These are phyloP conservation scores for Lophotriccus pileatus DNA, from an alignment of 2,797 vertebrate species.

Conservation along the genomic window DNA sequence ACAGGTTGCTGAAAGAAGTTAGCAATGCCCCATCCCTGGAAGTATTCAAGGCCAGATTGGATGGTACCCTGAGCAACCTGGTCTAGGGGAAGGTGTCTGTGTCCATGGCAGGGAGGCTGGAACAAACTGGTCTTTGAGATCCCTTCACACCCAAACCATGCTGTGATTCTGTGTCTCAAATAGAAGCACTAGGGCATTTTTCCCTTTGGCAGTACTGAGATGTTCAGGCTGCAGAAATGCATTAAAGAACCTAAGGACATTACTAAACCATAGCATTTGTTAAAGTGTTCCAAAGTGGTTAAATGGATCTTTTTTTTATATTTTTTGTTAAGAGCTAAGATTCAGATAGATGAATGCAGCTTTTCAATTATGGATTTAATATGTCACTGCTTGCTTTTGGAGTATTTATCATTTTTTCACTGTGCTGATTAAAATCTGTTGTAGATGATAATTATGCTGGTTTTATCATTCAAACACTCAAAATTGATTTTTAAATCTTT, in stretches of 20 bases:
- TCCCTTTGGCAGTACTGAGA: neutral
- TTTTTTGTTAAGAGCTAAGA: neutral
- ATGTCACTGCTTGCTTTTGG: constrained; percentile 19
- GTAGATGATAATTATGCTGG: constrained; percentile 44
- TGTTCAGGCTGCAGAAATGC: neutral
- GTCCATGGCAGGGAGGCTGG: neutral
- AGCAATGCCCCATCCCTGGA: too few relatives aligned
- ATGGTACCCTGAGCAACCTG: neutral
- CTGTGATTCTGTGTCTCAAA: neutral
- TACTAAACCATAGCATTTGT: neutral
- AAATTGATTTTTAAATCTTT: constrained; percentile 64
- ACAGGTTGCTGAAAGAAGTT: neutral
- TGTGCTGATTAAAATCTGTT: constrained; percentile 64
- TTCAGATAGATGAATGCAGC: neutral
- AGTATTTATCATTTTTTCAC: constrained; percentile 44
- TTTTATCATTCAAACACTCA: constrained; percentile 46
- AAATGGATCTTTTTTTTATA: neutral
- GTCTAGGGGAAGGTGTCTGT: neutral
- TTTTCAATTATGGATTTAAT: neutral
- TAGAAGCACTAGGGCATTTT: neutral
- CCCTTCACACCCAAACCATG: neutral
- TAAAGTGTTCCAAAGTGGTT: neutral
- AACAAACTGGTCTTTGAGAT: neutral
- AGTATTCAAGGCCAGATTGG: neutral
- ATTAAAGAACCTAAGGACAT: neutral